Base-by-base conservation (phyloP, 2,888 invertebrate genomes). In the Unio pictorum region DNA sequence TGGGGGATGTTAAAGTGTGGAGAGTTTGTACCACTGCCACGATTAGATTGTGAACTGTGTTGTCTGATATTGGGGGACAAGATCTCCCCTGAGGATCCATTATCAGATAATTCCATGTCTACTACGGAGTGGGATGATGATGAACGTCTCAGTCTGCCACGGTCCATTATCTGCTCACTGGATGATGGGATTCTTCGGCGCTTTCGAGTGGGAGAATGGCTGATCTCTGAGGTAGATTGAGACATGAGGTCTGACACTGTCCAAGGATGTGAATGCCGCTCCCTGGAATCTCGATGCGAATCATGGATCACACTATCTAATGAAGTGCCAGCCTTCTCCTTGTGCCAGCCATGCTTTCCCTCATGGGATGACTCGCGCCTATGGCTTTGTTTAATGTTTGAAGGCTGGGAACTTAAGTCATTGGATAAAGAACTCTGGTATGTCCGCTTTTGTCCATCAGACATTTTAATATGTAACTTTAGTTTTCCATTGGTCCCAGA, bases 101-200 rank as follows among this genome's bases (percentile, higher is more conserved):
- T 75, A 60, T 81, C 80, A 8, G 80, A 81, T 61, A 81, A 65
- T 58, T 81, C 81, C 81, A 81, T 81, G 61, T 78, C 80, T 8
- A 80, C 76, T 23, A 80, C 70, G 62, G 81, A 81, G 67, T 79
- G 79, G 17, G 75, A 76, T 0, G 81, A 80, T 1, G 79, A 78
- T 5, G 76, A 76, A 4, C 79, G 71, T 56, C 76, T 58, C 54
- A 79, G 45, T 28, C 75, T 68, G 28, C 70, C 57, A 28, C 71
- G 64, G 17, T 58, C 73, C 34, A 68, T 55, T 23, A 69, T 71
- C 55, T 64, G 64, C 45, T 56, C 59, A 54, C 63, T 66, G 23
- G 61, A 55, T 55, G 71, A 75, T 15, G 80, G 74, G 57, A 73
- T 74, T 56, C 78, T 72, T 26, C 76, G 74, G 45, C 81, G 67